Base-by-base conservation (phyloP, 2,888 invertebrate genomes). In the Drosophila quinaria region DNA sequence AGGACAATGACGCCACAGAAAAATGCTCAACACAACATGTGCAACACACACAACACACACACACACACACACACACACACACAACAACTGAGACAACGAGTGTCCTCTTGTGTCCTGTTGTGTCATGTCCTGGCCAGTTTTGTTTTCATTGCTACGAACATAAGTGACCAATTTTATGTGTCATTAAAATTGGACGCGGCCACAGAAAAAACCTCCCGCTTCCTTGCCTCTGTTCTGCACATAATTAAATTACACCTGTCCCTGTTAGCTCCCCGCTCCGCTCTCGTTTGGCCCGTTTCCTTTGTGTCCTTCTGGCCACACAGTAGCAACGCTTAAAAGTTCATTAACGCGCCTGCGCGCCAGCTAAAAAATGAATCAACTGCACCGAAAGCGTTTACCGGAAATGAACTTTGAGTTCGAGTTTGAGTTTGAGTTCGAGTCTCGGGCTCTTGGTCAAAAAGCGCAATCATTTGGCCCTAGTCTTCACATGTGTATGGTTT, bases 141-240 rank as follows among this genome's bases (percentile, higher is more conserved):
- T 84, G 89, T 84, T 89, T 89, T 84, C 89, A 87, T 89, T 84
- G 89, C 69, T 79, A 76, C 76, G 61, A 76, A 77, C 88, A 81
- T 90, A 89, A 89, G 90, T 90, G 90, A 90, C 89, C 89, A 89
- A 89, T 90, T 89, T 89, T 82, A 90, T 89, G 90, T 89, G 87
- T 82, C 90, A 89, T 90, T 90, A 90, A 90, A 90, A 90, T 85
- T 82, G 82, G 81, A 88, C 88, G 79, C 83, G 65, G 65, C 70
- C 61, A 70, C 64, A 55, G 67, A 66, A 54, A 55, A 51, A 63
- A 33, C 62, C 54, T 44, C 52, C 46, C n/a, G 4, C 54, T n/a
- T 6, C 9, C 31, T 31, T 17, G 5, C 22, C 35, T 42, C 47
- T 59, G 65, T 44, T 39, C 50, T 59, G 65, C 51, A 50, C 85